Evolutionary conservation across 2,797 vertebrate genomes (phyloP), one percentile per base, ranked within the genome.

Genomic region (Florisuga fusca): DNA sequence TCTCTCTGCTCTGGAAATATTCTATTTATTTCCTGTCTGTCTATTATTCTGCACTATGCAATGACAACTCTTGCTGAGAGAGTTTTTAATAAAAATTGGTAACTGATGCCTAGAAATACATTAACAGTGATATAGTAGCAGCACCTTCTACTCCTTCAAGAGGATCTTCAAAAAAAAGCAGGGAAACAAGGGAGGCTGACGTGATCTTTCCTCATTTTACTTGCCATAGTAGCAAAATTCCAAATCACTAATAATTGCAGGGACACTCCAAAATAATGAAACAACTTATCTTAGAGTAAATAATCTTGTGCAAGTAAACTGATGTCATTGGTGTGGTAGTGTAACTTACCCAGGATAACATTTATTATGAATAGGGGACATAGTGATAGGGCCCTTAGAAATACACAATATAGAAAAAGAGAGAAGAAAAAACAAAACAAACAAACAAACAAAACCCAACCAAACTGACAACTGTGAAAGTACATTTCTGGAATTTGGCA

Each of bases 401-500:
- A 81, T 57, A 69, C 2, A 7, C 20, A 66, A 19, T 50, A 68
- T 6, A 68, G 59, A 23, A 89, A 68, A 48, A 43, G 20, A 48
- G 74, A 76, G 20, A 48, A 78, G 73, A 67, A 89, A 34, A 25
- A 53, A 8, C 20, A 46, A 19, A 46, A 7, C 19, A 21, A 19
- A 46, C 45, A 19, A 18, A 19, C 15, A 16, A 45, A 46, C 45
- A 46, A 46, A 46, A 46, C 45, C 46, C 20, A 46, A 46, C 46
- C 14, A 53, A 6, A 10, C 57, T 85, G 91, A 83, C 90, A 93
- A 83, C 33, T 53, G 38, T 57, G 59, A 89, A 87, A 87, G 45
- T 36, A 53, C 51, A 68, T 92, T 95, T 92, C 55, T 87, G 63
- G 88, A 93, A 92, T 86, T 94, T 95, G 94, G 84, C 68, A 88